Evolutionary conservation across 2,113 vertebrate species (phyloP), one percentile per base, ranked within the genome.

Genomic region (Craseonycteris thonglongyai): DNA sequence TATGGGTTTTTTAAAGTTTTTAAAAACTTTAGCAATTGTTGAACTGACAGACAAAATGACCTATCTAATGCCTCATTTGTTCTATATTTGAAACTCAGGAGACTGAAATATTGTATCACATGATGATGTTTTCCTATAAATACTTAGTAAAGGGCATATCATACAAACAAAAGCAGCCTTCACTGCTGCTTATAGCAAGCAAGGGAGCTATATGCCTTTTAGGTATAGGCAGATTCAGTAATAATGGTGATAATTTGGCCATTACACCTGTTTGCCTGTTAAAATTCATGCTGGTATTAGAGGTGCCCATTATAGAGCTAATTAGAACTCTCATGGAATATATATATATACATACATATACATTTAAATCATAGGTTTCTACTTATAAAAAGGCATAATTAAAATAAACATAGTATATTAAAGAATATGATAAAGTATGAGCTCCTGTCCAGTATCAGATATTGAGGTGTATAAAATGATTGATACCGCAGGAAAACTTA

Each of bases 21-120:
- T 78, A 86, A 51, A 97, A 98, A 98, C 97, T 98, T 98, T 86
- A 97, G 89, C 92, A 87, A 0, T 90, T 93, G 87, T 95, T 93
- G 94, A 97, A 92, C 63, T 96, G 92, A 93, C 35, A 24, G 81
- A 97, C 90, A 86, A 95, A 96, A 90, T 65, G 90, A 94, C 95
- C 86, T 95, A 87, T 74, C 92, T 94, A 90, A 95, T 95, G 95
- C 81, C 3, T 30, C 58, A 58, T 54, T 69, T 94, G 74, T 69
- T 87, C 95, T 96, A 74, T 79, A 78, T 97, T 97, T 88, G 96
- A 86, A 81, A 90, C 61, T 96, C 91, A 75, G 45, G 96, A 97
- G 93, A 95, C 75, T 87, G 94, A 97, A 97, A 82, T 93, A 96
- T 93, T 97, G 92, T 95, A 95, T 95, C 96, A 94, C 88, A 61